phyloP scores from a whole-genome alignment of 1,140 invertebrate genomes.

The Drosophila elegans region DNA sequence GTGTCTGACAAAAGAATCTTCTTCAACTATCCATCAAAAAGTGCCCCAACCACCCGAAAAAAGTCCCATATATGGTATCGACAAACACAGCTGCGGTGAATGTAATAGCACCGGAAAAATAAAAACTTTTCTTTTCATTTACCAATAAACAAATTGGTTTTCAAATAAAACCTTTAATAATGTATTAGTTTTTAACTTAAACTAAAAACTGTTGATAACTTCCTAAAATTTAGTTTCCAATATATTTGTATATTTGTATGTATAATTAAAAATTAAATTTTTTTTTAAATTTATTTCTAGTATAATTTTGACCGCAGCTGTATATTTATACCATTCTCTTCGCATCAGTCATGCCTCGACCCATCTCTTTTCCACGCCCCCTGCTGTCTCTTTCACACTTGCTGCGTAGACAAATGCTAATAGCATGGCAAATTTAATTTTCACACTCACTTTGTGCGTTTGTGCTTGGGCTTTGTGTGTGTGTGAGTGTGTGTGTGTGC shows the following conservation, averaged over 20 bases:
- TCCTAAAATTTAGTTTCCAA: no score
- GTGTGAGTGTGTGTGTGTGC: conserved; percentile 6
- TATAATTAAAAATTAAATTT: no score
- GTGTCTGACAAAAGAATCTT: conserved; percentile 48
- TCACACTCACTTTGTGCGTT: conserved; percentile 53
- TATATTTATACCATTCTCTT: not conserved
- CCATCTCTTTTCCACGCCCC: not conserved
- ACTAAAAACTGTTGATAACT: no score
- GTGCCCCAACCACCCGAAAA: not conserved
- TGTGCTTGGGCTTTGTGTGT: conserved; percentile 9
- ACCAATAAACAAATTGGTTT: no score
- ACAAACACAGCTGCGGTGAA: no score
- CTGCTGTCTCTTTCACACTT: conserved; percentile 7
- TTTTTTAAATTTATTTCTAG: no score
- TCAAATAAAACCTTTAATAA: no score
- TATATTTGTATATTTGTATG: no score
- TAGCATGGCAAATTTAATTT: conserved; percentile 64
- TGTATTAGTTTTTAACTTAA: no score
- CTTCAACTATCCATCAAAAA: conserved; percentile 46
- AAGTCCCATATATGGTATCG: not conserved
- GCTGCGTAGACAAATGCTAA: conserved; percentile 51
- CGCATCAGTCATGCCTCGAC: conserved; percentile 15
- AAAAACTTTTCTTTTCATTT: no score
- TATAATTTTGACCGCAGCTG: no score
- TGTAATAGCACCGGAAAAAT: no score